Conservation (phyloP, 1,140 invertebrate genomes). For the Drosophila quadrilineata region DNA sequence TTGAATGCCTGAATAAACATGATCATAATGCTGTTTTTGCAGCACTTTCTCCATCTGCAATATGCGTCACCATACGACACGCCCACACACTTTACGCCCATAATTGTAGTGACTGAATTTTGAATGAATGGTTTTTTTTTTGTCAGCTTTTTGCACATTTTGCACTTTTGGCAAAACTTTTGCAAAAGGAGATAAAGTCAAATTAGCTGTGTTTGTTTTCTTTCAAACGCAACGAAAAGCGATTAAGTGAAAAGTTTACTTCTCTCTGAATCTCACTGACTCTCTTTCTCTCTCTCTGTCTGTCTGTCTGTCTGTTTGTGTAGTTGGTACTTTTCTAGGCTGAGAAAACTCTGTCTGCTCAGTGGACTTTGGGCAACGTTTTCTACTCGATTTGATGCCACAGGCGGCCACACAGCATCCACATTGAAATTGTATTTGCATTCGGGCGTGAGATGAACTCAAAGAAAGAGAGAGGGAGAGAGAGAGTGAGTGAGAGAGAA, state of each 20-base stretch:
- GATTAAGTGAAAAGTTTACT: constrained; percentile 73
- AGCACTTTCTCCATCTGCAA: not conserved
- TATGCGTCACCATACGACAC: not conserved
- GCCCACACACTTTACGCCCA: not conserved
- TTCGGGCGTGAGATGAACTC: constrained; percentile 16
- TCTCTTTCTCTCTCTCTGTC: not conserved
- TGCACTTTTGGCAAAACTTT: constrained; percentile 38
- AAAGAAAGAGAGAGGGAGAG: not conserved
- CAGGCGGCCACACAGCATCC: constrained; percentile 31
- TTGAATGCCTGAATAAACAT: constrained; percentile 33
- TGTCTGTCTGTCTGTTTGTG: not conserved
- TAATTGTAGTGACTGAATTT: not conserved
- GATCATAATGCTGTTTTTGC: constrained; percentile 17
- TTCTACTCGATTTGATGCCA: constrained; percentile 70
- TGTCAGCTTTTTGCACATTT: constrained; percentile 25
- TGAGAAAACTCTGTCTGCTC: not conserved
- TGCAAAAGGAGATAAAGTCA: constrained; percentile 65
- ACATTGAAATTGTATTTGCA: constrained; percentile 72
- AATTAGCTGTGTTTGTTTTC: constrained; percentile 77
- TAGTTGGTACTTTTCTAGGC: too few relatives aligned
- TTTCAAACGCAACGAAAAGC: constrained; percentile 68
- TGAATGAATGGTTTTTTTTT: not conserved
- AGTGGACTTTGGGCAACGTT: constrained; percentile 26
- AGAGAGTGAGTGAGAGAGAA: not conserved
- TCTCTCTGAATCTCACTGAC: not conserved